These are phyloP conservation scores for Andricus quercusramuli DNA, from an alignment of 2,888 invertebrate species.

Conservation along the genomic window DNA sequence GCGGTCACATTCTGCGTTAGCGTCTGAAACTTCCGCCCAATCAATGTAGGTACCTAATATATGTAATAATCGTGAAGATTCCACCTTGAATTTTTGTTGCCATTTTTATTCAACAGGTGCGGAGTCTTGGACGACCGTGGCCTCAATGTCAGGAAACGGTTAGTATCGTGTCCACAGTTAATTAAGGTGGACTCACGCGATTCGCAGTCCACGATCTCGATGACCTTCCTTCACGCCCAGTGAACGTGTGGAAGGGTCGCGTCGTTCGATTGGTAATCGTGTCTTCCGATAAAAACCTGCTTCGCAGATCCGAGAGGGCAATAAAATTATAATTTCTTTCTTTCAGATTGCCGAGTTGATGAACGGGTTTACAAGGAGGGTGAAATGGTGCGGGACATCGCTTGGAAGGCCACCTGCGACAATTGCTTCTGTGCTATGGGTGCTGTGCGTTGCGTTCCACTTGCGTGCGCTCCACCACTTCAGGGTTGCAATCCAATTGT, in stretches of 20 bases:
- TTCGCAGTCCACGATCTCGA: slow-evolving; percentile 26
- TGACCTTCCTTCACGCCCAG: slow-evolving; percentile 31
- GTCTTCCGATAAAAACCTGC: slow-evolving; percentile 18
- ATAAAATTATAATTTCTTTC: slow-evolving; percentile 21
- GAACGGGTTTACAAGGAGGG: slow-evolving; percentile 85
- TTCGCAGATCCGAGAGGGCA: slow-evolving; percentile 2
- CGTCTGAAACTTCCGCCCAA: too few species aligned
- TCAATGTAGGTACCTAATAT: background rate
- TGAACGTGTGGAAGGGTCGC: slow-evolving; percentile 30
- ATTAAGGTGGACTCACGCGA: slow-evolving; percentile 38
- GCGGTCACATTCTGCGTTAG: too few species aligned
- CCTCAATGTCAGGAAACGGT: slow-evolving; percentile 68
- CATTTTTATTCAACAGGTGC: slow-evolving; percentile 53
- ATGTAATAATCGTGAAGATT: slow-evolving; percentile 44
- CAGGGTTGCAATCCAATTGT: slow-evolving; percentile 88
- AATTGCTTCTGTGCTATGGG: slow-evolving; percentile 91
- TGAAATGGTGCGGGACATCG: slow-evolving; percentile 82
- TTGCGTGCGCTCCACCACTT: slow-evolving; percentile 87
- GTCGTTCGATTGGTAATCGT: slow-evolving; percentile 23
- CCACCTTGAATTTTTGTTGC: slow-evolving; percentile 36
- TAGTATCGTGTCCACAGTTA: slow-evolving; percentile 54
- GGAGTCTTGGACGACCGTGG: slow-evolving; percentile 64
- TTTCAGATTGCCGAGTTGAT: slow-evolving; percentile 84
- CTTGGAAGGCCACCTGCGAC: slow-evolving; percentile 84
- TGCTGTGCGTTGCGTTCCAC: slow-evolving; percentile 85